Evolutionary conservation across 2,797 vertebrate species (phyloP).

Genomic region (Eulemur coronatus): DNA sequence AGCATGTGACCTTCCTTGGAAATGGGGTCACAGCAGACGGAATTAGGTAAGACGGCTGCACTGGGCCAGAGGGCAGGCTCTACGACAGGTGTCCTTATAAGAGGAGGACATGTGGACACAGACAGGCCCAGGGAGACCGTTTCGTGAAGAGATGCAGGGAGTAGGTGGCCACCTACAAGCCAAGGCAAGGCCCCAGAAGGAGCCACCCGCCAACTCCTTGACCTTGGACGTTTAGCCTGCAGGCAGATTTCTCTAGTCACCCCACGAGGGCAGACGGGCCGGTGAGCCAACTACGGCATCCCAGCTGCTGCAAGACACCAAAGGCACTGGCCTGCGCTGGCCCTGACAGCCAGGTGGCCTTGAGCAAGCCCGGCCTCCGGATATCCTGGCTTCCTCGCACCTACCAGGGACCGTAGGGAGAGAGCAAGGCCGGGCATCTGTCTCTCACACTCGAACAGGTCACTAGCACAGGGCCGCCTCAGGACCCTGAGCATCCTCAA

Average conservation of each 20-base stretch:
- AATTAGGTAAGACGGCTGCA: background rate
- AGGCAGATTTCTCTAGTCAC: no score
- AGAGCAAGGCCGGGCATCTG: background rate
- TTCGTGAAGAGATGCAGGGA: background rate
- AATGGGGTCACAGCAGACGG: accelerated
- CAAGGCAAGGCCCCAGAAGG: background rate
- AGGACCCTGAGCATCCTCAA: background rate
- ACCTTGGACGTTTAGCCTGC: background rate
- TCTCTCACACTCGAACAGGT: accelerated
- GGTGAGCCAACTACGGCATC: accelerated
- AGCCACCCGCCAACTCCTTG: accelerated
- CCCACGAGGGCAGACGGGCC: accelerated
- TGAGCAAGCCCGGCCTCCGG: background rate
- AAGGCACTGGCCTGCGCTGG: no score
- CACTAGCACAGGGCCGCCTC: background rate
- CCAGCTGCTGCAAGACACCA: background rate
- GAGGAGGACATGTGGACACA: background rate
- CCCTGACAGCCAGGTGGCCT: background rate
- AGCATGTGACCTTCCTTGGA: background rate
- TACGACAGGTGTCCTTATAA: no score
- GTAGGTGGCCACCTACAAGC: accelerated
- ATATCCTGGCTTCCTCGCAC: background rate
- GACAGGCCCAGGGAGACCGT: accelerated
- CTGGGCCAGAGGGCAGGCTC: no score
- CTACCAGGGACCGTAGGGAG: accelerated